Conservation (phyloP, 37 sponge, comb jelly and placozoan species). For the Axinella damicornis region DNA sequence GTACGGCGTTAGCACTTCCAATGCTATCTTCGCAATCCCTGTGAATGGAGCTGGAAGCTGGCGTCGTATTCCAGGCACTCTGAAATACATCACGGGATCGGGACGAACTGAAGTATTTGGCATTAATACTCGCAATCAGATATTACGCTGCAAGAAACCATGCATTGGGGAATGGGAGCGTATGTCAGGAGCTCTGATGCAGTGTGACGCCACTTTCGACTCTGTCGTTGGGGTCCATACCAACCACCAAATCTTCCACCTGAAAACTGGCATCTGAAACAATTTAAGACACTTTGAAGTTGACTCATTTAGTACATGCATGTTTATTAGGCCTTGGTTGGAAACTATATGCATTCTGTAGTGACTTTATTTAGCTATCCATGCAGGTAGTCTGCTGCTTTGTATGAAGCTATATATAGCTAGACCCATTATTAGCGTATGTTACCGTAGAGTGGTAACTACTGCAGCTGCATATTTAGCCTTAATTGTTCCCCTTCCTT, state of each 20-base stretch:
- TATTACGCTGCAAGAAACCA: conserved; percentile 62
- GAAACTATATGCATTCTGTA: no score
- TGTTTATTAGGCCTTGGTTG: no score
- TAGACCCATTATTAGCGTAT: no score
- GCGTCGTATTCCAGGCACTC: conserved; percentile 42
- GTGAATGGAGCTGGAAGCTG: conserved; percentile 43
- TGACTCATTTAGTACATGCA: no score
- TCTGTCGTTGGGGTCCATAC: conserved; percentile 24
- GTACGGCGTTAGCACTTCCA: conserved; percentile 50
- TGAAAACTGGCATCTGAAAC: conserved; percentile 13
- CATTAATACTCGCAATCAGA: not conserved
- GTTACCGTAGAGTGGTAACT: no score
- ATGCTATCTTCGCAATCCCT: conserved; percentile 21
- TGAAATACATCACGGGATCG: conserved; percentile 43
- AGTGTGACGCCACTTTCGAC: conserved; percentile 55
- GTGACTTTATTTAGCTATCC: no score
- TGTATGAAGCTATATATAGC: no score
- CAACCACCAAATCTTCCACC: not conserved
- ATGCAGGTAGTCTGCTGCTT: no score
- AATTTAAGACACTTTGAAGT: no score
- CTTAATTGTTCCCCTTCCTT: no score
- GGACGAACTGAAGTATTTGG: conserved; percentile 56
- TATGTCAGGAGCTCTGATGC: conserved; percentile 14
- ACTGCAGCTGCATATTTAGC: no score
- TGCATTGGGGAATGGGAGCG: conserved; percentile 51